Evolutionary conservation across 1,140 invertebrate genomes (phyloP).

Genomic region (Bombus sylvicola): DNA sequence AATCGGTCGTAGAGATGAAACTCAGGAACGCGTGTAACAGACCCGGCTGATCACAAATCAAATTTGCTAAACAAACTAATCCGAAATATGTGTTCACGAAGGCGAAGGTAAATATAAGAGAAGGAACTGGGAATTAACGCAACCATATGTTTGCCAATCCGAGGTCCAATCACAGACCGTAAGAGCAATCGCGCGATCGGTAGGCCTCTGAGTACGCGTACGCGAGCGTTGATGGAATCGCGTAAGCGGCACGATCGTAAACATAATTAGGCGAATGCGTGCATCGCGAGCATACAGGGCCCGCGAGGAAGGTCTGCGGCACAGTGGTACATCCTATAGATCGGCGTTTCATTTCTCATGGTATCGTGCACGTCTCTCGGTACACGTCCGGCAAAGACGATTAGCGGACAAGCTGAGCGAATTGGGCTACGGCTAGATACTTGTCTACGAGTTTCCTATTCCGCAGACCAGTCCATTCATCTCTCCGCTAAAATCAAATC

Average conservation of each 20-base stretch:
- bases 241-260: slow-evolving; percentile 22
- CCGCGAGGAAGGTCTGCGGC: not conserved
- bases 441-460: slow-evolving; percentile 41
- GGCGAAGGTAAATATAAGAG: slow-evolving; percentile 12
- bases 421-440: slow-evolving; percentile 46
- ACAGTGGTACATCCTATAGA: not conserved
- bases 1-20: not conserved
- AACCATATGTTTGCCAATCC: slow-evolving; percentile 30
- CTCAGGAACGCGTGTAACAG: not conserved
- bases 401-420: slow-evolving; percentile 51
- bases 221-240: slow-evolving; percentile 8
- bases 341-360: slow-evolving; percentile 44
- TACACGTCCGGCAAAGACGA: slow-evolving; percentile 59
- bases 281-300: slow-evolving; percentile 1
- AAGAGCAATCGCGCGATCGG: slow-evolving; percentile 33
- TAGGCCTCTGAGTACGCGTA: not conserved
- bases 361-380: slow-evolving; percentile 23
- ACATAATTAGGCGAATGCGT: slow-evolving; percentile 59
- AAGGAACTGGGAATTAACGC: slow-evolving; percentile 7
- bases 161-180: slow-evolving; percentile 25
- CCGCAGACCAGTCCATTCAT: slow-evolving; percentile 28
- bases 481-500: slow-evolving; percentile 37
- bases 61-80: slow-evolving; percentile 9
- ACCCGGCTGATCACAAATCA: not conserved
- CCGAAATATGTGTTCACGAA: slow-evolving; percentile 18